A percentile compares a stretch with the other conserved stretches of the same genome.
phyloP scores from a whole-genome alignment of 2,113 vertebrate species.

The Oncorhynchus gorbuscha region DNA sequence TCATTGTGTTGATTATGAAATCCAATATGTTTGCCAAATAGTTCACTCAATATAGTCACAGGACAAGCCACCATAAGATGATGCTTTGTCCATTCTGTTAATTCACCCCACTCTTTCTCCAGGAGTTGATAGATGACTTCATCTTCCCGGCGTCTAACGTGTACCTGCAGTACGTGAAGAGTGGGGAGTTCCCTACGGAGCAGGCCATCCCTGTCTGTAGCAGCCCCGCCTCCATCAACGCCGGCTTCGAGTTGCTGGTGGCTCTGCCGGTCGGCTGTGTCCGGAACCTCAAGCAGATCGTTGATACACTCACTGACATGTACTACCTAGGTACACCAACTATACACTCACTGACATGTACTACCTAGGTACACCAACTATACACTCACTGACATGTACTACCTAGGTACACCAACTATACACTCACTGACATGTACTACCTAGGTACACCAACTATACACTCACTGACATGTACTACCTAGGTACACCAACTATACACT shows the following conservation, averaged over 20 bases:
- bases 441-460: slow-evolving; percentile 59
- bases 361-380: not conserved
- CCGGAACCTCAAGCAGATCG: slow-evolving; percentile 88
- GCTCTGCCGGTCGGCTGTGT: slow-evolving; percentile 87
- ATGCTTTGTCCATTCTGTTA: too few species aligned
- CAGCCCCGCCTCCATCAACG: slow-evolving; percentile 87
- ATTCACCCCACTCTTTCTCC: slow-evolving; percentile 15
- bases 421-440: not conserved
- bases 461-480: slow-evolving; percentile 93
- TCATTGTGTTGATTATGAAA: not conserved
- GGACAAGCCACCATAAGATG: not conserved
- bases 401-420: not conserved
- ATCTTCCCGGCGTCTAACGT: slow-evolving; percentile 91
- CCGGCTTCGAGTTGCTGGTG: slow-evolving; percentile 87
- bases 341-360: not conserved
- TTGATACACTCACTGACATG: slow-evolving; percentile 91
- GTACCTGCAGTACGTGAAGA: slow-evolving; percentile 89
- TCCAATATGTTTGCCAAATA: not conserved
- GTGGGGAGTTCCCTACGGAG: slow-evolving; percentile 85
- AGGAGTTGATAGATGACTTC: slow-evolving; percentile 93
- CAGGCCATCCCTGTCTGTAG: slow-evolving; percentile 91
- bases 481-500: slow-evolving; percentile 61
- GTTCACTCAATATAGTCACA: not conserved
- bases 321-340: slow-evolving; percentile 83
- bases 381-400: not conserved